phyloP scores from a whole-genome alignment of 2,113 vertebrate species.

The Alces alces region DNA sequence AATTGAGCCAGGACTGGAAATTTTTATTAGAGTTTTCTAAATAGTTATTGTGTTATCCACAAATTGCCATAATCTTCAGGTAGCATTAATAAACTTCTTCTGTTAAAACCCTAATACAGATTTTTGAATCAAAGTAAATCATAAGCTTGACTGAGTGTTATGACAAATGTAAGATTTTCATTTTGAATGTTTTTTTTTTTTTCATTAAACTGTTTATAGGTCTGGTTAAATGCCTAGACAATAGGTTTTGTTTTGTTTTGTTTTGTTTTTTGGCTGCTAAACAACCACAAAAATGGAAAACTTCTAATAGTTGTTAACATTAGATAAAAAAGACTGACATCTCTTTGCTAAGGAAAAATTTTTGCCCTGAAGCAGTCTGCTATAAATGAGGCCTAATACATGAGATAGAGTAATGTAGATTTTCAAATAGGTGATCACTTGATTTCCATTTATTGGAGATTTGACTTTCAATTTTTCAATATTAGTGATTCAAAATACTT shows the following conservation, averaged over 20 bases:
- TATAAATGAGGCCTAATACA: not conserved
- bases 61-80: not conserved
- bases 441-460: conserved; percentile 23
- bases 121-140: conserved; percentile 48
- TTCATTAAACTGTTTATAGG: conserved; percentile 4
- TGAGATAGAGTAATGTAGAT: not conserved
- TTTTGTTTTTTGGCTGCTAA: not conserved
- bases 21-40: not conserved
- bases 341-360: not conserved
- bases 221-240: conserved; percentile 47
- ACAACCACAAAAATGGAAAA: conserved; percentile 30
- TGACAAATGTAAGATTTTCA: conserved; percentile 46
- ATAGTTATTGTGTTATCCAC: not conserved
- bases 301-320: conserved; percentile 28
- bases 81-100: not conserved
- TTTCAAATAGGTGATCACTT: conserved; percentile 40
- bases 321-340: not conserved
- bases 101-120: conserved; percentile 19
- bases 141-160: conserved; percentile 52
- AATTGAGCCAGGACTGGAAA: not conserved
- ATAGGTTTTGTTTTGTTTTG: conserved; percentile 29
- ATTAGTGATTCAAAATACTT: conserved; percentile 25
- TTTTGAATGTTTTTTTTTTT: conserved; percentile 11
- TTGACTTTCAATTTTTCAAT: conserved; percentile 36
- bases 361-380: not conserved